Evolutionary conservation across 2,797 vertebrate species (phyloP).

Genomic region (Bradypus variegatus): DNA sequence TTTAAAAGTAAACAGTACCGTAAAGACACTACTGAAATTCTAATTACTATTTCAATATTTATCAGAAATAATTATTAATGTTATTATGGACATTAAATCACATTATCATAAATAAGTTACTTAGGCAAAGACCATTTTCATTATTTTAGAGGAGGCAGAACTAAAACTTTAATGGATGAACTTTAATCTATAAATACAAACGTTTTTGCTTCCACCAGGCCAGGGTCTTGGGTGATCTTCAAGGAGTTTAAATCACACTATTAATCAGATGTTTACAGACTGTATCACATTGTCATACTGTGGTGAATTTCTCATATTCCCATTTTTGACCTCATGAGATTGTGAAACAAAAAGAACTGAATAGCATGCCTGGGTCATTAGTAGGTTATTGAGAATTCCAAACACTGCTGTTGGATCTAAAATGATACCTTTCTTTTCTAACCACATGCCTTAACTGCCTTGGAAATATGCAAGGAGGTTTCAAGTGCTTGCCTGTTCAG

Average conservation of each 20-base stretch:
- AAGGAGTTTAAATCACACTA: not conserved
- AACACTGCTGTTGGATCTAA: conserved; percentile 21
- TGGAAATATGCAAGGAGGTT: not conserved
- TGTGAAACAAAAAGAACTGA: not conserved
- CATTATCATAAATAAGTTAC: not conserved
- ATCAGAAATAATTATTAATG: too few species aligned
- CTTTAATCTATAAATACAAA: not conserved
- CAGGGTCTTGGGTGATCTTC: too few species aligned
- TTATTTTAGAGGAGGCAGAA: not conserved
- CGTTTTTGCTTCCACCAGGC: not conserved
- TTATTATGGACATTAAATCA: not conserved
- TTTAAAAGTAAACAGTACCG: not conserved
- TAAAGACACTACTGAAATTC: not conserved
- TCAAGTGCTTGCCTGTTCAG: not conserved
- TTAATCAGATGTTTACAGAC: not conserved
- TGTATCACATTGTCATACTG: not conserved
- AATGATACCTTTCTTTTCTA: not conserved
- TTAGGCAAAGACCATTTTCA: not conserved
- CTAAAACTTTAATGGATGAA: not conserved
- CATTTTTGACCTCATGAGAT: not conserved
- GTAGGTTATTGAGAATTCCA: not conserved
- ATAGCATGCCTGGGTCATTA: not conserved
- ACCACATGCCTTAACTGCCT: conserved; percentile 4
- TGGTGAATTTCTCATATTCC: not conserved
- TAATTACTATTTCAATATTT: not conserved